phyloP scores from a whole-genome alignment of 2,797 vertebrate genomes.

The Acomys russatus region DNA sequence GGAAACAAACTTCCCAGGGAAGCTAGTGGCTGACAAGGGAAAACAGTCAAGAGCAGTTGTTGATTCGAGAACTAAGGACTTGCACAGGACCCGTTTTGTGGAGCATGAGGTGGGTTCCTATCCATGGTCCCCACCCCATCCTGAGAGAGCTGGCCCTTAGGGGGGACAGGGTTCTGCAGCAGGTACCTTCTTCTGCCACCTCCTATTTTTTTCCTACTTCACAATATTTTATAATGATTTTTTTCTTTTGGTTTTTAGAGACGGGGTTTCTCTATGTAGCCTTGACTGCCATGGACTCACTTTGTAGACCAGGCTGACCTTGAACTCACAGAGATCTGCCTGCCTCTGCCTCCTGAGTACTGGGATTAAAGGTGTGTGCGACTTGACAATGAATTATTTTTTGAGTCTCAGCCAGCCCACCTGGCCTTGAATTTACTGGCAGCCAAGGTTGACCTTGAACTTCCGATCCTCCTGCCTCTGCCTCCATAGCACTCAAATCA shows the following conservation, averaged over 20 bases:
- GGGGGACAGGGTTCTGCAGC: neutral
- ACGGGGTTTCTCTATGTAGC: too few species aligned
- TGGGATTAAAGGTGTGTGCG: too few species aligned
- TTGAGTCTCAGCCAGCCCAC: neutral
- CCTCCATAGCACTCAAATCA: neutral
- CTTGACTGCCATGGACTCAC: too few species aligned
- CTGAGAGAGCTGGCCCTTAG: neutral
- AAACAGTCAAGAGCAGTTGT: neutral
- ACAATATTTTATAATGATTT: neutral
- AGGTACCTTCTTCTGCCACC: neutral
- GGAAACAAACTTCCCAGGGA: slow-evolving; percentile 30
- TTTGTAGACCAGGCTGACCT: too few species aligned
- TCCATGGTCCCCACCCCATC: neutral
- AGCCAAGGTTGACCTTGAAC: too few species aligned
- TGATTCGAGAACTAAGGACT: neutral
- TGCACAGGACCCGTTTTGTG: neutral
- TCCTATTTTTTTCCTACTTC: slow-evolving; percentile 7
- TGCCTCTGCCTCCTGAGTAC: too few species aligned
- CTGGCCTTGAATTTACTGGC: neutral
- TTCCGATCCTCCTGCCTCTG: neutral
- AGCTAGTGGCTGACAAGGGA: neutral
- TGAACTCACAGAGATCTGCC: too few species aligned
- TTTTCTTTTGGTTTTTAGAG: neutral
- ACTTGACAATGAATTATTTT: too few species aligned
- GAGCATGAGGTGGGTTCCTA: neutral